phyloP scores from a whole-genome alignment of 2,113 vertebrate genomes.

The Elephas maximus region DNA sequence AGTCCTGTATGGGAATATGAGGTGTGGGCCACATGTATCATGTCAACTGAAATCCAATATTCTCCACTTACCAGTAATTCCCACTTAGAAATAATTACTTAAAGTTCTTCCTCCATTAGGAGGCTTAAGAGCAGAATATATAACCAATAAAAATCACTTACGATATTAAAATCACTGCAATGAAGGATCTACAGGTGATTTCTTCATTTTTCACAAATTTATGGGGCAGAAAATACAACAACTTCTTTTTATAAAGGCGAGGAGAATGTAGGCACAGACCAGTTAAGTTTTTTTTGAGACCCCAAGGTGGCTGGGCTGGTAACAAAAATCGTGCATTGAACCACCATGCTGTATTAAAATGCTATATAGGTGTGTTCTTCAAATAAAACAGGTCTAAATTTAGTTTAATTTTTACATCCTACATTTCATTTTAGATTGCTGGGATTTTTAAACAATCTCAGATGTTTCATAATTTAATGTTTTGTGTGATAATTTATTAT shows the following conservation, averaged over 20 bases:
- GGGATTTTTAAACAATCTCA: background rate
- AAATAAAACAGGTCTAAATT: background rate
- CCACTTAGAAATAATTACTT: background rate
- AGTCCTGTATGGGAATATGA: background rate
- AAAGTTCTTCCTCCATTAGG: background rate
- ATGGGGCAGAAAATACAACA: background rate
- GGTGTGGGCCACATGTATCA: fast-evolving
- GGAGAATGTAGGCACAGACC: background rate
- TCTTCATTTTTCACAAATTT: background rate
- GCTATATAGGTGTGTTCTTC: background rate
- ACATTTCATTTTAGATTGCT: background rate
- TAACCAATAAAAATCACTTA: background rate
- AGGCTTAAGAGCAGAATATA: background rate
- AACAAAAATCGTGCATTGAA: background rate
- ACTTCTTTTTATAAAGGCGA: background rate
- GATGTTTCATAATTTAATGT: background rate
- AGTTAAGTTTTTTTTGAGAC: background rate
- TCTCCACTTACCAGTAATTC: background rate
- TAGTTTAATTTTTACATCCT: background rate
- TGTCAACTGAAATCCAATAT: background rate
- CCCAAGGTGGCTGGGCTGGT: background rate
- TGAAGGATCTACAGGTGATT: fast-evolving
- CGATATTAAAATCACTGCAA: background rate
- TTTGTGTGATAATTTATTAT: background rate
- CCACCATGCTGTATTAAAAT: background rate